Evolutionary conservation across 2,797 vertebrate species (phyloP).

Genomic region (Rhabdophis nuchalis): DNA sequence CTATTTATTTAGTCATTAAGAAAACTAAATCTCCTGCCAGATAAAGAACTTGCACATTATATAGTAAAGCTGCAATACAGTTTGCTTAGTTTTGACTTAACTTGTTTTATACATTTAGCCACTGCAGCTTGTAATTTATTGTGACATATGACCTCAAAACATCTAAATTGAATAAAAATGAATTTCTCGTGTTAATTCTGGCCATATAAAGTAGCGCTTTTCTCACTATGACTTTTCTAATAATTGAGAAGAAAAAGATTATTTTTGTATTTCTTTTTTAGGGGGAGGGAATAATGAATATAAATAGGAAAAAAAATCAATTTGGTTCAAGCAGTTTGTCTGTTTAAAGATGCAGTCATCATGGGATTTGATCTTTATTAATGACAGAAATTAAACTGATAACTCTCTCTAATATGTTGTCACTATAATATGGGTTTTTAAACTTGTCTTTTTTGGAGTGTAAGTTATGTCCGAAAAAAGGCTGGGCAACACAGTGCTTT

Average conservation of each 20-base stretch:
- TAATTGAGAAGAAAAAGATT: not conserved
- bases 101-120: not conserved
- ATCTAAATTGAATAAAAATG: not conserved
- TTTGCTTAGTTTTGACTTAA: not conserved
- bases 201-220: not conserved
- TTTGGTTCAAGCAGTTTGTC: not conserved
- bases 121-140: not conserved
- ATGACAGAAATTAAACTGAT: not conserved
- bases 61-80: not conserved
- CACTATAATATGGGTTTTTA: not conserved
- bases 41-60: not conserved
- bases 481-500: not conserved
- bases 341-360: not conserved
- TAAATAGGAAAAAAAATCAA: not conserved
- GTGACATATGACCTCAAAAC: not conserved
- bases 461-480: not conserved
- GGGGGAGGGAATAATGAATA: not conserved
- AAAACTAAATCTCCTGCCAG: not conserved
- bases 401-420: not conserved
- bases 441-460: not conserved
- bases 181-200: not conserved
- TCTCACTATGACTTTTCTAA: not conserved
- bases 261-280: not conserved
- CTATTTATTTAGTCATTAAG: not conserved
- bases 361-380: not conserved